Evolutionary conservation across 2,888 invertebrate genomes (phyloP).

Genomic region (Plebejus argus): DNA sequence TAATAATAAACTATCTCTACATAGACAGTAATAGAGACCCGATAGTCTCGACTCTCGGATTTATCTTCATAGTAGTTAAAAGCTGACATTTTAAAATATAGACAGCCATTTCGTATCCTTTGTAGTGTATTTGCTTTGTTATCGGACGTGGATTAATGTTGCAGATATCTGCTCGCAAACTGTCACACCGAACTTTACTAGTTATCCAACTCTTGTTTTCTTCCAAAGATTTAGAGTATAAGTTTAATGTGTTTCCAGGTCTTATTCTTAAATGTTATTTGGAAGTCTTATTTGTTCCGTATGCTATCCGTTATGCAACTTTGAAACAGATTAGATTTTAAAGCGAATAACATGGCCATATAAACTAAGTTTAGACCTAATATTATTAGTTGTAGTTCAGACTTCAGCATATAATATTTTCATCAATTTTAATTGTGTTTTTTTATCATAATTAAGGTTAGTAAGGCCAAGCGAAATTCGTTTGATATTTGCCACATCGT

Average conservation of each 20-base stretch:
- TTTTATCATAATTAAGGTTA: too few relatives aligned
- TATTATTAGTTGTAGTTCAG: too few relatives aligned
- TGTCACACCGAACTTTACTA: conserved; percentile 5
- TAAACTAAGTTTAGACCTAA: too few relatives aligned
- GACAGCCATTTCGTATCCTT: conserved; percentile 48
- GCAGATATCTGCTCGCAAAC: conserved; percentile 19
- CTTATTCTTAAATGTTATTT: background rate
- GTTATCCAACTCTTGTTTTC: conserved; percentile 1
- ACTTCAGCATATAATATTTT: too few relatives aligned
- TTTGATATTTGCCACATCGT: too few relatives aligned
- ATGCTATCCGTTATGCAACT: conserved; percentile 18
- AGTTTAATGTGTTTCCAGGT: background rate
- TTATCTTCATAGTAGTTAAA: conserved; percentile 10
- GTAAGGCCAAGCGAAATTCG: too few relatives aligned
- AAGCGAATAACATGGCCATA: background rate
- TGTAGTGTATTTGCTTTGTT: conserved; percentile 60
- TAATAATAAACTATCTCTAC: background rate
- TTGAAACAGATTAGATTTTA: background rate
- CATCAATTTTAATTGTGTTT: too few relatives aligned
- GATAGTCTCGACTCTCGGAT: conserved; percentile 5
- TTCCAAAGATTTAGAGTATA: background rate
- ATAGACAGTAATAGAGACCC: background rate
- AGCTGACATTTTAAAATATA: conserved; percentile 22
- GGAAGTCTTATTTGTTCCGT: conserved; percentile 37
- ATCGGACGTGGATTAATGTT: conserved; percentile 63